Base-by-base conservation (phyloP, 2,113 vertebrate genomes). In the Melanotaenia duboulayi region DNA sequence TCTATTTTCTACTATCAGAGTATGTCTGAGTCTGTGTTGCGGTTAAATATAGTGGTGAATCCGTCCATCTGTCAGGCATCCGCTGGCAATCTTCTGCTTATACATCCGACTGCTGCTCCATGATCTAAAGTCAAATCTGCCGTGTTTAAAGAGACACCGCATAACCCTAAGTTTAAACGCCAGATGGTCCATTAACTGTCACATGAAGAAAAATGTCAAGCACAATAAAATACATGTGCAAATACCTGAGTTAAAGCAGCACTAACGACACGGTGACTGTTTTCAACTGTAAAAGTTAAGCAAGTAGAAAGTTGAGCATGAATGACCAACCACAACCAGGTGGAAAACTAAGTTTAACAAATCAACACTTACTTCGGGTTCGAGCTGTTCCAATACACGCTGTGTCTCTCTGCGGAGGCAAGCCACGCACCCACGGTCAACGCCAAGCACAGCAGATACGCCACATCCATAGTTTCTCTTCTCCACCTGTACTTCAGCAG, bases 351-450 rank as follows among this genome's bases (percentile, higher is more conserved):
- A 7, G 17, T 17, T n/a, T 17, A 17, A 73, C 44, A 61, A 8
- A 73, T 13, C 1, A 8, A 28, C 35, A 87, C 93, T 94, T 89
- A 94, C 94, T 92, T 85, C 19, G 89, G 65, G 61, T 94, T 94
- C 0, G 92, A 86, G 80, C 90, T 82, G 90, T 94, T 94, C 94
- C 94, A 94, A 55, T 91, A 94, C 50, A 94, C 93, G 82, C 93
- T 94, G 89, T 94, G 93, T 76, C 94, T 89, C 80, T 94, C 94
- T 22, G 93, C 90, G 3, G 80, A 89, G 7, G 73, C 86, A 65
- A 86, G 82, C 87, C 91, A 91, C 8, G 80, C 72, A 12, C 89
- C 62, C 81, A 88, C 51, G 83, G 86, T 89, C 81, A 93, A 59
- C 25, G 82, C 56, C 56, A 92, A 64, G 71, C 73, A 89, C 85